Evolutionary conservation across 2,888 invertebrate genomes (phyloP).

Genomic region (Leptothorax acervorum): DNA sequence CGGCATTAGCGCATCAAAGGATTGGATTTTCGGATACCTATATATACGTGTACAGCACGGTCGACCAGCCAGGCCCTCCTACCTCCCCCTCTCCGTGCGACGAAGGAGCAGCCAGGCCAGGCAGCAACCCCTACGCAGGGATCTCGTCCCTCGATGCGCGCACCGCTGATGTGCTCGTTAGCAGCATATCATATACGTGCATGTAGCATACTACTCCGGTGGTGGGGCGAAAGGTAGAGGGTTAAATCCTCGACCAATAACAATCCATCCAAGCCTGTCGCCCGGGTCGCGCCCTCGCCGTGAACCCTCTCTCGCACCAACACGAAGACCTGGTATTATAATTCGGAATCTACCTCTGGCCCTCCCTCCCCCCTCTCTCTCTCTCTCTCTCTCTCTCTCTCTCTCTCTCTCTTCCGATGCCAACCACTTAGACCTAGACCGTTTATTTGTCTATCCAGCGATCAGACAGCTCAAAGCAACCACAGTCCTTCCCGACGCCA

Average conservation of each 20-base stretch:
- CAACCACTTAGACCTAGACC: conserved; percentile 71
- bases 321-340: conserved; percentile 50
- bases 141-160: conserved; percentile 72
- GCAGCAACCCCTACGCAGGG: conserved; percentile 63
- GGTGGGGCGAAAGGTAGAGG: conserved; percentile 55
- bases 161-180: conserved; percentile 81
- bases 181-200: conserved; percentile 79
- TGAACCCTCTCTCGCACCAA: conserved; percentile 60
- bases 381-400: not conserved
- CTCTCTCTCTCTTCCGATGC: not conserved
- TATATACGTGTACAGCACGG: conserved; percentile 18
- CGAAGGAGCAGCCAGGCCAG: conserved; percentile 37
- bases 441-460: conserved; percentile 83
- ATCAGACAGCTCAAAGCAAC: conserved; percentile 82
- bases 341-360: conserved; percentile 39
- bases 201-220: conserved; percentile 40
- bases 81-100: not conserved
- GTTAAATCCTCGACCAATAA: conserved; percentile 84
- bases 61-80: conserved; percentile 27
- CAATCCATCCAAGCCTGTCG: conserved; percentile 78
- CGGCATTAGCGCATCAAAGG: conserved; percentile 65
- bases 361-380: not conserved
- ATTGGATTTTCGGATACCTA: conserved; percentile 74
- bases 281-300: conserved; percentile 61
- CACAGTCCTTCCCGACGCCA: conserved; percentile 76